Evolutionary conservation across 2,113 vertebrate species (phyloP), one percentile per base, ranked within the genome.

Genomic region (Sakesphorus luctuosus): DNA sequence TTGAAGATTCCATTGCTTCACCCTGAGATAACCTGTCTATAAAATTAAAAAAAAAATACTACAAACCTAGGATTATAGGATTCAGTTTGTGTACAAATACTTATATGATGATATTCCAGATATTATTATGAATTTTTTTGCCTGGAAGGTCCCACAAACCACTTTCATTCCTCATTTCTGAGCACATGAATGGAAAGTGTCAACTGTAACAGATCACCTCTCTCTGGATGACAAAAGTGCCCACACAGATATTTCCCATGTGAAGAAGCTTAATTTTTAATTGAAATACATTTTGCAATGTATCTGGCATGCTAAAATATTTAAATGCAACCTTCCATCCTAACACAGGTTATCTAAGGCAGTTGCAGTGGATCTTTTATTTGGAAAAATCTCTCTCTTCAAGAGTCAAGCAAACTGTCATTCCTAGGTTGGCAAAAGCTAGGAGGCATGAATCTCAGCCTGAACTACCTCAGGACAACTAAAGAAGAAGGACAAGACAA

Each of bases 211-310:
- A 49, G 56, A 93, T 52, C 66, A 67, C 33, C 69, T 11, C 19
- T 50, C n/a, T 65, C 71, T 91, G 58, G 40, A 68, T 79, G 21
- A 43, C 23, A 83, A 40, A 24, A 79, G 35, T 61, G 59, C 62
- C 62, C n/a, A 76, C 80, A 31, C 6, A 10, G n/a, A 46, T 93
- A 76, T 44, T 82, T 82, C 26, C 24, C 38, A 68, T 36, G 35
- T 49, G 62, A 91, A 82, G 77, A 78, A 93, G 81, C 8, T 94
- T 91, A 82, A 47, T 90, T 87, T 94, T 90, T 50, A 91, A 61
- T 25, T 72, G 28, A 90, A 87, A 82, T 65, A 25, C 49, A 84
- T 66, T 93, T 84, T 87, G 8, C 28, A 68, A 29, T 89, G 82
- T 93, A 65, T 52, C 18, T 72, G 17, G 5, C 21, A 47, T 40